phyloP scores from a whole-genome alignment of 2,888 invertebrate genomes.

The Oasisia sp. region DNA sequence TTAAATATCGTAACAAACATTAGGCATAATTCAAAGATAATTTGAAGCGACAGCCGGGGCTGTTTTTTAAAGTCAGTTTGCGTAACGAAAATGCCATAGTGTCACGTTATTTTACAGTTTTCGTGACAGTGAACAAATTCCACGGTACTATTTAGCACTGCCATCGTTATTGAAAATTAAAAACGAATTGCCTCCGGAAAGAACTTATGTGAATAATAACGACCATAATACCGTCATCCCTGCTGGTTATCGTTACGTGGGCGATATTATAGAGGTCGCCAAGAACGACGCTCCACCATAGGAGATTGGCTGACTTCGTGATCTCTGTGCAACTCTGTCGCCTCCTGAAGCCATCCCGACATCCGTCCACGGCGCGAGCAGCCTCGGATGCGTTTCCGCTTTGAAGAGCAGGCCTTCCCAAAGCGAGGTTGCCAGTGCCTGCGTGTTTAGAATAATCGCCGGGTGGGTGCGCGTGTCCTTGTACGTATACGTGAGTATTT shows the following conservation, averaged over 20 bases:
- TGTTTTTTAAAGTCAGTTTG: too few species aligned
- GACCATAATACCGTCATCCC: background rate
- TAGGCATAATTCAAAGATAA: too few species aligned
- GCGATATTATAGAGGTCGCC: background rate
- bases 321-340: background rate
- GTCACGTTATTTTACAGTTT: too few species aligned
- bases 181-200: background rate
- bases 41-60: too few species aligned
- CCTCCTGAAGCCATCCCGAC: background rate
- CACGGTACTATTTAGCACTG: too few species aligned
- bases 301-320: too few species aligned
- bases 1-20: too few species aligned
- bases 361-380: background rate
- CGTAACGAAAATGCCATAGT: too few species aligned
- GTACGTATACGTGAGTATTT: too few species aligned
- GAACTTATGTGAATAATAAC: background rate
- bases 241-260: background rate
- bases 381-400: background rate
- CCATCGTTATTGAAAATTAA: too few species aligned
- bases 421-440: background rate
- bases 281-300: background rate
- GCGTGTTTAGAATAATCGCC: background rate
- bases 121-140: too few species aligned
- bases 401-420: background rate
- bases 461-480: background rate